phyloP scores from a whole-genome alignment of 2,113 vertebrate species.

The Holacanthus passer region DNA sequence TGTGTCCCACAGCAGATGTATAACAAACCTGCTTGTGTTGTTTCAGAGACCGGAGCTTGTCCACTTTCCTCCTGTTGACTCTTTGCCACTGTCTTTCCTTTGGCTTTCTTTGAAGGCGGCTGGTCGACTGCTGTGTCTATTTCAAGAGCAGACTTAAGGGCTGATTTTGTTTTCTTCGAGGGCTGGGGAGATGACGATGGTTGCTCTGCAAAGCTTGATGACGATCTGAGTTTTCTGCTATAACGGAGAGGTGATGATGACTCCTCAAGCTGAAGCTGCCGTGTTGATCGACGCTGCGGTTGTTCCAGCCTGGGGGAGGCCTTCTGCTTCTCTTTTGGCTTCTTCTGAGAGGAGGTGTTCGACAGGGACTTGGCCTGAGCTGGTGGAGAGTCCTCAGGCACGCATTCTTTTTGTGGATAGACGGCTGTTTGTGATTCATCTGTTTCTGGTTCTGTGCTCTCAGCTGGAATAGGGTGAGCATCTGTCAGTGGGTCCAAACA shows the following conservation, averaged over 20 bases:
- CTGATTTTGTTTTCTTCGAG: slow-evolving; percentile 16
- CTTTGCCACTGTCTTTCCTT: slow-evolving; percentile 1
- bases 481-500: slow-evolving; percentile 18
- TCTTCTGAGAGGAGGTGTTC: not conserved
- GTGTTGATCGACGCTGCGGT: not conserved
- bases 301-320: not conserved
- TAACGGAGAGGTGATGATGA: not conserved
- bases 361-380: not conserved
- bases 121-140: slow-evolving; percentile 8
- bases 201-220: not conserved
- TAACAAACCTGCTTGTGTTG: slow-evolving; percentile 41
- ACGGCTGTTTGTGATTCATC: slow-evolving; percentile 3
- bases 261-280: slow-evolving; percentile 36
- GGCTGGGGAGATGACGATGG: not conserved
- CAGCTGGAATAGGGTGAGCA: not conserved
- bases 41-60: not conserved
- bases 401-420: slow-evolving; percentile 22
- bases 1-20: not conserved
- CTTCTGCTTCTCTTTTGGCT: slow-evolving; percentile 3
- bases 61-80: slow-evolving; percentile 2
- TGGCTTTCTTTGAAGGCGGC: slow-evolving; percentile 61
- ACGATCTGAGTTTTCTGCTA: slow-evolving; percentile 50
- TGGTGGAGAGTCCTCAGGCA: slow-evolving; percentile 12
- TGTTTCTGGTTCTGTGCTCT: slow-evolving; percentile 21
- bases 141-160: not conserved